Conservation (phyloP, 2,888 invertebrate genomes). For the Peribatodes rhomboidaria region DNA sequence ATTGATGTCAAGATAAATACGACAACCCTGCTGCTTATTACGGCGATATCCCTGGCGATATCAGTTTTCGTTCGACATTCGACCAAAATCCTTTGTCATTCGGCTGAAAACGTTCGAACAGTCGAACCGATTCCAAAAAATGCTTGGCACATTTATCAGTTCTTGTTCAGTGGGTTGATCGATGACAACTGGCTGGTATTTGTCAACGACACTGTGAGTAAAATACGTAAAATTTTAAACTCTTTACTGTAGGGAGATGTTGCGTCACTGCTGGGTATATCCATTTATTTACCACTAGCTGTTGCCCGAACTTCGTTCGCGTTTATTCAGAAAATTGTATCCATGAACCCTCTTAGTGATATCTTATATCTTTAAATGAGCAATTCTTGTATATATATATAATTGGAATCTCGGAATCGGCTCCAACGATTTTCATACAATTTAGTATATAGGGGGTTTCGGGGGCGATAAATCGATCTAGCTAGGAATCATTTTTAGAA, state of each 20-base stretch:
- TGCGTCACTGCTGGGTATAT: neutral
- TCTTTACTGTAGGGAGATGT: slow-evolving; percentile 20
- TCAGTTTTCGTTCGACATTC: slow-evolving; percentile 47
- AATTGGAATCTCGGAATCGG: too few relatives aligned
- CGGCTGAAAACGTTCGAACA: slow-evolving; percentile 12
- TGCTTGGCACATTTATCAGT: slow-evolving; percentile 72
- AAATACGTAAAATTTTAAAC: slow-evolving; percentile 57
- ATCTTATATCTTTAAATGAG: too few relatives aligned
- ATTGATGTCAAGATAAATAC: slow-evolving; percentile 59
- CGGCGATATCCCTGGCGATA: slow-evolving; percentile 51
- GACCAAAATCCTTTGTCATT: slow-evolving; percentile 1
- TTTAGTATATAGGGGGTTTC: too few relatives aligned
- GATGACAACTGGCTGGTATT: slow-evolving; percentile 68
- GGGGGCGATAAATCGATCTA: too few relatives aligned
- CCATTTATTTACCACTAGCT: too few relatives aligned
- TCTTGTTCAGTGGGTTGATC: slow-evolving; percentile 69
- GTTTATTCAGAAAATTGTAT: too few relatives aligned
- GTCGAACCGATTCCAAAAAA: slow-evolving; percentile 63
- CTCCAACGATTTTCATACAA: too few relatives aligned
- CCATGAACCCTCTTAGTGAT: too few relatives aligned
- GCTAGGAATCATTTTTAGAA: too few relatives aligned
- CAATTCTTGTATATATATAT: too few relatives aligned
- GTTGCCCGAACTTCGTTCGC: too few relatives aligned
- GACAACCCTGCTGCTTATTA: slow-evolving; percentile 51
- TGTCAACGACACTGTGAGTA: slow-evolving; percentile 61